These are phyloP conservation scores for Actinostola sp. DNA, from an alignment of 92 coral and sea anemone genomes.

Conservation along the genomic window DNA sequence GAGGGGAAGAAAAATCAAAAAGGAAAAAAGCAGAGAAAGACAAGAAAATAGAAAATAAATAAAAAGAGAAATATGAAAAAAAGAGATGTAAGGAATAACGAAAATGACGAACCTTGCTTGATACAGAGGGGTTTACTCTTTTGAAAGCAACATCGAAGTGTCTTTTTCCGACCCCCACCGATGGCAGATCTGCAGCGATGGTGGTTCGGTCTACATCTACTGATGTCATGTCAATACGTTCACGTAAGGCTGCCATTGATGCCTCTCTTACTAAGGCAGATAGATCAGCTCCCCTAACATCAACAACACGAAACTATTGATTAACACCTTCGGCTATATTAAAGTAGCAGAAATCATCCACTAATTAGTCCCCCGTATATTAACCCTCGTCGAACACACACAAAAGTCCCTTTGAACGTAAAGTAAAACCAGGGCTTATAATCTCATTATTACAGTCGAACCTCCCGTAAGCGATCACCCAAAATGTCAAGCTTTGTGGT, in stretches of 20 bases:
- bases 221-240: constrained; percentile 58
- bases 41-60: neutral
- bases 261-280: constrained; percentile 98
- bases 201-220: neutral
- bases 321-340: too few relatives aligned
- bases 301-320: neutral
- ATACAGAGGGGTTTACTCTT: constrained; percentile 92
- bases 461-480: too few relatives aligned
- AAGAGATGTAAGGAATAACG: neutral
- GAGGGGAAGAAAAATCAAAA: neutral
- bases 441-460: too few relatives aligned
- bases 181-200: constrained; percentile 8
- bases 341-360: neutral
- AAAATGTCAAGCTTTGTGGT: too few relatives aligned
- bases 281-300: constrained; percentile 87
- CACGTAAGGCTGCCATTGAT: constrained; percentile 90
- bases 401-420: too few relatives aligned
- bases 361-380: too few relatives aligned
- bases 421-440: too few relatives aligned
- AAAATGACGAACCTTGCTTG: constrained; percentile 66
- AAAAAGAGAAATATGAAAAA: neutral
- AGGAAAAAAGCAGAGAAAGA: neutral
- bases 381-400: too few relatives aligned
- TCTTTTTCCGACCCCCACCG: constrained; percentile 72
- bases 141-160: constrained; percentile 85